A percentile compares a stretch with the other conserved stretches of the same genome.
Evolutionary conservation across 1,140 invertebrate genomes (phyloP).

Genomic region (Sitophilus oryzae): DNA sequence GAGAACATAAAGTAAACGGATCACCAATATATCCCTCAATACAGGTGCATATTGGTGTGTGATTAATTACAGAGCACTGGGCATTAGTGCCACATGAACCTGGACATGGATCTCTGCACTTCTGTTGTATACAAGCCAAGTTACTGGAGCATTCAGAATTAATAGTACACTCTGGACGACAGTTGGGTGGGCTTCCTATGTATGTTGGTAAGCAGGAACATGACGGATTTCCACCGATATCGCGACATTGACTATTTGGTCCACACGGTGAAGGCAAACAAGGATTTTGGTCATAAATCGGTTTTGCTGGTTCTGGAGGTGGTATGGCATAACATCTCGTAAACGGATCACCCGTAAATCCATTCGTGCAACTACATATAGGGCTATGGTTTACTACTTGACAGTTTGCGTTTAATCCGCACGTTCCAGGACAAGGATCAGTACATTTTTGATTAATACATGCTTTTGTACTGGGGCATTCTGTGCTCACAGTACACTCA

Average conservation of each 20-base stretch:
- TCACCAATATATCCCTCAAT: slow-evolving; percentile 61
- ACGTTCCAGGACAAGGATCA: slow-evolving; percentile 75
- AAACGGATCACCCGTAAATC: slow-evolving; percentile 76
- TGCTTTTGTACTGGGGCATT: slow-evolving; percentile 63
- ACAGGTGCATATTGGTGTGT: slow-evolving; percentile 60
- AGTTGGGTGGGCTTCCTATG: slow-evolving; percentile 64
- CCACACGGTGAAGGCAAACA: slow-evolving; percentile 49
- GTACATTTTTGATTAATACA: slow-evolving; percentile 74
- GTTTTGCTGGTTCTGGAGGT: slow-evolving; percentile 23
- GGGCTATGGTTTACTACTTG: slow-evolving; percentile 78
- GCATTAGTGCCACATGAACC: slow-evolving; percentile 61
- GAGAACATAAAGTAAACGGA: slow-evolving; percentile 58
- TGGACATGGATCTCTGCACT: slow-evolving; percentile 62
- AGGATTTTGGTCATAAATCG: neutral
- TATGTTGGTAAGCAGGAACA: slow-evolving; percentile 59
- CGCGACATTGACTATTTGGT: slow-evolving; percentile 59
- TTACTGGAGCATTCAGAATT: slow-evolving; percentile 58
- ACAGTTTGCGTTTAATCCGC: slow-evolving; percentile 71
- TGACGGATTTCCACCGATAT: slow-evolving; percentile 53
- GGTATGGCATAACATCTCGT: slow-evolving; percentile 41
- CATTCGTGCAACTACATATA: slow-evolving; percentile 70
- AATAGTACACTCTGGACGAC: slow-evolving; percentile 62
- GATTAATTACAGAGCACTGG: slow-evolving; percentile 56
- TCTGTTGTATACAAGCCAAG: slow-evolving; percentile 55
- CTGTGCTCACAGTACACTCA: slow-evolving; percentile 71